A percentile compares a stretch with the other conserved stretches of the same genome.
phyloP scores from a whole-genome alignment of 2,797 vertebrate genomes.

The Pampus argenteus region DNA sequence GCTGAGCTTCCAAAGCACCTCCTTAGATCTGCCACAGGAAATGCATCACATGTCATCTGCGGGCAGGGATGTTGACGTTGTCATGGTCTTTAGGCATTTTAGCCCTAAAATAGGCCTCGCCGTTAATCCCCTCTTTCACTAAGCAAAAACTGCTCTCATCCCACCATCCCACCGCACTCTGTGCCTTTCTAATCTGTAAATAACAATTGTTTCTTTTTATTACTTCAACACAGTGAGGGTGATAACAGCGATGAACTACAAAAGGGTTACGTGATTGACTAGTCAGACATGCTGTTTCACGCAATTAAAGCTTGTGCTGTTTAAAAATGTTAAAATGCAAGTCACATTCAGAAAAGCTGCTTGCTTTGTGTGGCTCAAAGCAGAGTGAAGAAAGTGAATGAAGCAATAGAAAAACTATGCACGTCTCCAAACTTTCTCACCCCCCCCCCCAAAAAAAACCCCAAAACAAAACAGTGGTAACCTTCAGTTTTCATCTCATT shows the following conservation, averaged over 20 bases:
- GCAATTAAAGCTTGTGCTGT: background rate
- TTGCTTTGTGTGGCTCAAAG: slow-evolving; percentile 29
- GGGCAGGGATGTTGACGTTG: slow-evolving; percentile 76
- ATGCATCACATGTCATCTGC: slow-evolving; percentile 76
- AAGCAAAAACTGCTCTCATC: slow-evolving; percentile 65
- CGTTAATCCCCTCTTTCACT: slow-evolving; percentile 73
- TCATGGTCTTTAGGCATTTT: slow-evolving; percentile 78
- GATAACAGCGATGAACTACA: background rate
- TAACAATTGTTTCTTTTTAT: slow-evolving; percentile 49
- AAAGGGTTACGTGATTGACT: slow-evolving; percentile 7
- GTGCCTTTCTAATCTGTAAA: slow-evolving; percentile 66
- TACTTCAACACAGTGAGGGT: slow-evolving; percentile 7
- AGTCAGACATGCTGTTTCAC: background rate
- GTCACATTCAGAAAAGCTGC: background rate
- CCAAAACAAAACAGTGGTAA: background rate
- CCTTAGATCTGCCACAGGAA: slow-evolving; percentile 73
- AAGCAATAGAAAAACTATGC: slow-evolving; percentile 20
- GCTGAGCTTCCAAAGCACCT: slow-evolving; percentile 63
- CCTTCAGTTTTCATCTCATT: background rate
- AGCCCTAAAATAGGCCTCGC: slow-evolving; percentile 75
- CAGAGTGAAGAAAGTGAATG: slow-evolving; percentile 17
- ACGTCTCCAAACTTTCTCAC: background rate
- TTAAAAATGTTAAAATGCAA: slow-evolving; percentile 5
- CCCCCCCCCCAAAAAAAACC: no score
- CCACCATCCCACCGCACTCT: slow-evolving; percentile 37